Evolutionary conservation across 2,113 vertebrate genomes (phyloP), one percentile per base, ranked within the genome.

Genomic region (Sarotherodon lohbergeri): DNA sequence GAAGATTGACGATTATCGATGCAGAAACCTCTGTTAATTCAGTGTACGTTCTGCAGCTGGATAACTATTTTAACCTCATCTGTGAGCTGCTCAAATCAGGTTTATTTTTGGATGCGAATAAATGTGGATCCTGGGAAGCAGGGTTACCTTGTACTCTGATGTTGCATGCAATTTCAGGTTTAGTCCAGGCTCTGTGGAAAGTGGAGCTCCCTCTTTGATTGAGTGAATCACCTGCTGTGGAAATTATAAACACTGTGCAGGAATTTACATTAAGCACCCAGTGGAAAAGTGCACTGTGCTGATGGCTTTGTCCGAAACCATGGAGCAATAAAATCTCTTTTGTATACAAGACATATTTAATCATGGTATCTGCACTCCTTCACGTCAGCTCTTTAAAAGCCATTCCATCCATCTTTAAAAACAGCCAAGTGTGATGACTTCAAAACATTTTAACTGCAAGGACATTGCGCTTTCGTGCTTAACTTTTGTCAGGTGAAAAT

Each of bases 321-420:
- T 86, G 81, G 92, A 90, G 95, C 94, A 97, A 96, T 93, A 95
- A 94, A 96, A 95, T 94, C 93, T 91, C 80, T 93, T 92, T 84
- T 78, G 93, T 95, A 93, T 94, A 94, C 81, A 4, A 90, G 39
- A 80, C 50, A 90, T 96, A 89, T 93, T 95, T 96, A 94, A 96
- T 88, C 90, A 94, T 79, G n/a, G 91, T 91, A 81, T 92, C 95
- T 96, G 95, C 88, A 92, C 73, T 95, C 96, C 92, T 94, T 96
- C 95, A 96, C 89, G 83, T 73, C 68, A 90, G 71, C 90, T 94
- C 92, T 96, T 96, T 95, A 95, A 93, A 95, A 96, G 97, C 96
- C 96, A 96, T 85, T 94, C 94, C 95, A 97, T 95, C 95, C 91
- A 89, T 95, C 94, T 96, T 97, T 94, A 96, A 96, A 95, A 88